phyloP scores from a whole-genome alignment of 2,888 invertebrate species.

The Serripes groenlandicus region DNA sequence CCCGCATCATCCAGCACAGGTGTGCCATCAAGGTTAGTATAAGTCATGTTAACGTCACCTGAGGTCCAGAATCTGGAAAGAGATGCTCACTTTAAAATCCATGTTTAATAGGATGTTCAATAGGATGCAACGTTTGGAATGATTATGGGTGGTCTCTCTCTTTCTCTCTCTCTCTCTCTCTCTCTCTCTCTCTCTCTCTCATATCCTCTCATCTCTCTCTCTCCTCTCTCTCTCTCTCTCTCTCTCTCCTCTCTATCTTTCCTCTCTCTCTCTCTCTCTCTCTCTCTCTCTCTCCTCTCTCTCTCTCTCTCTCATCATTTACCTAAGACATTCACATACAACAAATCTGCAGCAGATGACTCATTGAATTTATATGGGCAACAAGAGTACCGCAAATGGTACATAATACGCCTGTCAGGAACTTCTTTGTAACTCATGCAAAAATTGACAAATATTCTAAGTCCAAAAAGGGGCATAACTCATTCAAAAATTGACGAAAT shows the following conservation, averaged over 20 bases:
- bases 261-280: neutral
- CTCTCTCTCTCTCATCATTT: neutral
- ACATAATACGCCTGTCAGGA: too few species aligned
- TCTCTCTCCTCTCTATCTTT: too few species aligned
- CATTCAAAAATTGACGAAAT: too few species aligned
- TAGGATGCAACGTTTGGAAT: neutral
- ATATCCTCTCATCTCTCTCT: too few species aligned
- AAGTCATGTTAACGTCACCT: constrained; percentile 1
- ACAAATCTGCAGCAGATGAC: too few species aligned
- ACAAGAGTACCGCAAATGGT: too few species aligned
- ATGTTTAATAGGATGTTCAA: neutral
- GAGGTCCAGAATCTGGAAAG: constrained; percentile 32
- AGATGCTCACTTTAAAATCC: neutral
- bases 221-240: neutral
- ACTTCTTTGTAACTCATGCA: too few species aligned
- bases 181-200: neutral
- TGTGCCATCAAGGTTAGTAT: constrained; percentile 37
- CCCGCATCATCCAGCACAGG: constrained; percentile 2
- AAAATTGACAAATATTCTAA: too few species aligned
- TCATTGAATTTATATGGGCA: too few species aligned
- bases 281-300: neutral
- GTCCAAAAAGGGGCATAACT: too few species aligned
- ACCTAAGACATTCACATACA: too few species aligned
- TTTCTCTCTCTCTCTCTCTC: neutral
- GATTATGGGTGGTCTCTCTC: neutral